Conservation (phyloP, 1,140 invertebrate genomes). For the Ganaspis sp. region DNA sequence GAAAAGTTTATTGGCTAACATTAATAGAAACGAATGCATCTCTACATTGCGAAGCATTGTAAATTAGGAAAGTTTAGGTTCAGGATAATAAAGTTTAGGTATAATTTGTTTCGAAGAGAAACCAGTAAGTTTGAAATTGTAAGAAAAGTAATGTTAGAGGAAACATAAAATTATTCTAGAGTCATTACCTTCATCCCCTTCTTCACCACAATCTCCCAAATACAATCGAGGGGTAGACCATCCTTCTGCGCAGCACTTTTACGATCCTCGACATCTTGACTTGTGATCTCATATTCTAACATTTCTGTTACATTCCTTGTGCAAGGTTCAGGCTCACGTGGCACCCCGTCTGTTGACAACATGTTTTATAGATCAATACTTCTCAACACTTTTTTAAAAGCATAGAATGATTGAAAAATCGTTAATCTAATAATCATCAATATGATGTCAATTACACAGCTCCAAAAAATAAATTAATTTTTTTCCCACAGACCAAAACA, state of each 20-base stretch:
- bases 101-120: neutral
- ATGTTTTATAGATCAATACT: conserved; percentile 60
- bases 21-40: neutral
- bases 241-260: conserved; percentile 76
- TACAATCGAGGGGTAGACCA: conserved; percentile 84
- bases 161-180: conserved; percentile 3
- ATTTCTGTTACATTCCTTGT: conserved; percentile 72
- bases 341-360: conserved; percentile 67
- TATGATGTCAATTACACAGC: too few species aligned
- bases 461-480: too few species aligned
- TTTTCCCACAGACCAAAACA: too few species aligned
- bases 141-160: neutral
- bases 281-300: conserved; percentile 77
- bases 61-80: conserved; percentile 2
- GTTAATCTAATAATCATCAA: too few species aligned
- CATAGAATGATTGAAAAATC: too few species aligned
- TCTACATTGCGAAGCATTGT: neutral
- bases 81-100: neutral
- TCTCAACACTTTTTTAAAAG: conserved; percentile 33
- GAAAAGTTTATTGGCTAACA: neutral
- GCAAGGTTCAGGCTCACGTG: conserved; percentile 77
- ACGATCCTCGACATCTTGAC: conserved; percentile 77
- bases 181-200: conserved; percentile 81
- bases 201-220: conserved; percentile 86
- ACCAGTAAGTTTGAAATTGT: neutral